phyloP scores from a whole-genome alignment of 2,888 invertebrate genomes.

The Geophilus truncorum region DNA sequence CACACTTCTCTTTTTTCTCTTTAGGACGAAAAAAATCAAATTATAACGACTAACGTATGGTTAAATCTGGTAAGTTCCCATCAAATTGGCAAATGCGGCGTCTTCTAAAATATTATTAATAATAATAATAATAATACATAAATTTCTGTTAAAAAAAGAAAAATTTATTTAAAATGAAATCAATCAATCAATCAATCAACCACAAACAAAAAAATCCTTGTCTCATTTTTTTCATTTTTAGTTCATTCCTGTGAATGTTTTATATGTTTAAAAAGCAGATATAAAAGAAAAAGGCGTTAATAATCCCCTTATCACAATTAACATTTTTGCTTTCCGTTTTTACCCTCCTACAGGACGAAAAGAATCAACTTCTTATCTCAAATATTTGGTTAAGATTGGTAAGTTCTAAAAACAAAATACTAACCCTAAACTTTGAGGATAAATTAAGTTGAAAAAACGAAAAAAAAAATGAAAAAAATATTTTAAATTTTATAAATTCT shows the following conservation, averaged over 20 bases:
- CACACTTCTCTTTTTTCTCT: slow-evolving; percentile 35
- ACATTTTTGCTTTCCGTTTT: slow-evolving; percentile 52
- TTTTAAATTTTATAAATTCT: neutral
- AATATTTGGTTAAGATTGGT: slow-evolving; percentile 96
- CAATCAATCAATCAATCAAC: neutral
- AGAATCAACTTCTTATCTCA: slow-evolving; percentile 92
- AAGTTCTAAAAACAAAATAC: slow-evolving; percentile 53
- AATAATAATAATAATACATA: neutral
- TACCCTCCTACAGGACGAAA: slow-evolving; percentile 86
- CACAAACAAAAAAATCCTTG: neutral
- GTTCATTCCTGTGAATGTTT: slow-evolving; percentile 14
- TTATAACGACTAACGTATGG: slow-evolving; percentile 53
- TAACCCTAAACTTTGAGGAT: slow-evolving; percentile 38
- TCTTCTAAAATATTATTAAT: neutral
- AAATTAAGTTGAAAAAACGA: slow-evolving; percentile 38
- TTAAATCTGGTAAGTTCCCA: slow-evolving; percentile 49
- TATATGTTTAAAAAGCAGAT: neutral
- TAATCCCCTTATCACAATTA: slow-evolving; percentile 10
- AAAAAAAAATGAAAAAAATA: slow-evolving; percentile 25
- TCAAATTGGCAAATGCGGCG: slow-evolving; percentile 28
- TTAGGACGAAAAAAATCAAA: slow-evolving; percentile 54
- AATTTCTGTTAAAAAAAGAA: neutral
- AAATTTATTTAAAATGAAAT: neutral
- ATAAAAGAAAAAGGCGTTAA: neutral
- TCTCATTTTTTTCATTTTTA: neutral